A percentile compares a stretch with the other conserved stretches of the same genome.
Evolutionary conservation across 64 coral and sea anemone species (phyloP).

Genomic region (Cladopsammia gracilis): DNA sequence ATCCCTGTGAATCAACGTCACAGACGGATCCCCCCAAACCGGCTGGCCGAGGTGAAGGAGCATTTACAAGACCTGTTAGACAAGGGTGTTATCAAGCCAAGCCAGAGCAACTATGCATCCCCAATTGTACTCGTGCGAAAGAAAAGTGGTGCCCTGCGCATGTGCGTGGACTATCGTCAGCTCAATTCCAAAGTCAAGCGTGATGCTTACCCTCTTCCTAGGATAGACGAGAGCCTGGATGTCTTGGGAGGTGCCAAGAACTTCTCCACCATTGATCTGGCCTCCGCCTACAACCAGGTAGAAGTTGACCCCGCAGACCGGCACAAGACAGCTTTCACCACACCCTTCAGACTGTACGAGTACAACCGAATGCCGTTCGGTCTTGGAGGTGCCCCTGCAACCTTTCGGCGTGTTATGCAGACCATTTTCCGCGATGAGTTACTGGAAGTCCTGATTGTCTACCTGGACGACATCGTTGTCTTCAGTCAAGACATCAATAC

Average conservation of each 20-base stretch:
- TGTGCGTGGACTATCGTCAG: too few relatives aligned
- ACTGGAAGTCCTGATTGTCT: slow-evolving; percentile 31
- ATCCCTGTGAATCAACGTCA: too few relatives aligned
- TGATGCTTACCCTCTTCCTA: neutral
- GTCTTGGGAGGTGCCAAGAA: neutral
- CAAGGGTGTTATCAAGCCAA: slow-evolving; percentile 34
- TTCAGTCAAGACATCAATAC: slow-evolving; percentile 4
- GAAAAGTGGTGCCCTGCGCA: too few relatives aligned
- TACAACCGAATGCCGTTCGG: slow-evolving; percentile 53
- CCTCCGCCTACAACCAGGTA: slow-evolving; percentile 36
- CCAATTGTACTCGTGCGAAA: too few relatives aligned
- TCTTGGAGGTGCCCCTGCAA: slow-evolving; percentile 13
- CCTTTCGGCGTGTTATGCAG: slow-evolving; percentile 62
- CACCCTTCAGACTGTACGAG: slow-evolving; percentile 46
- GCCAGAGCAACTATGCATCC: too few relatives aligned
- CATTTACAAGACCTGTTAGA: too few relatives aligned
- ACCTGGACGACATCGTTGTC: slow-evolving; percentile 67
- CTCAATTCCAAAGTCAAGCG: neutral
- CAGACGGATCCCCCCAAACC: too few relatives aligned
- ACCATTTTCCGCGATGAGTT: slow-evolving; percentile 44
- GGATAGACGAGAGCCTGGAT: slow-evolving; percentile 54
- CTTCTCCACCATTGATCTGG: slow-evolving; percentile 53
- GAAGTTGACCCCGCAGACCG: neutral
- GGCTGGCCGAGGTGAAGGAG: too few relatives aligned
- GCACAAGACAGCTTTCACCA: slow-evolving; percentile 70